These are phyloP conservation scores for Cairina moschata DNA, from an alignment of 2,113 vertebrate genomes.

Conservation along the genomic window DNA sequence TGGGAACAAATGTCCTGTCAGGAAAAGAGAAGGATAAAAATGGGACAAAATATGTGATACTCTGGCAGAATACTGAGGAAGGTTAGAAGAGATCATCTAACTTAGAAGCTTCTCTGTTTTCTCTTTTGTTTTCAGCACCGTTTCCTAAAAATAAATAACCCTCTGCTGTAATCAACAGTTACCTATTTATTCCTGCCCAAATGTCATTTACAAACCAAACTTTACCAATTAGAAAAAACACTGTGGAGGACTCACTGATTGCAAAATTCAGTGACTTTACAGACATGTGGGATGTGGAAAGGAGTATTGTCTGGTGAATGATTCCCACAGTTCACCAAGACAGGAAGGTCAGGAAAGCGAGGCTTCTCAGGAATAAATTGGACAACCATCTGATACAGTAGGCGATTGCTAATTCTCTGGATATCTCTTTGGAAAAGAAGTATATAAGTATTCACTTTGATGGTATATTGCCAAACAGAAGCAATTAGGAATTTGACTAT, in stretches of 20 bases:
- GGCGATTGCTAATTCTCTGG: not conserved
- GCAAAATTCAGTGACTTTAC: not conserved
- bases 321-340: not conserved
- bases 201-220: not conserved
- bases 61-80: not conserved
- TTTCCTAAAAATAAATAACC: not conserved
- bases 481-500: not conserved
- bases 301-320: not conserved
- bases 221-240: not conserved
- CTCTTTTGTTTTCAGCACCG: not conserved
- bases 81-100: not conserved
- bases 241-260: fast-evolving
- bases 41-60: not conserved
- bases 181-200: not conserved
- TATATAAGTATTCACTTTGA: not conserved
- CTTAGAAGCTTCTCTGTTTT: not conserved
- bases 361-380: not conserved
- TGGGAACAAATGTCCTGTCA: not conserved
- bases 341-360: not conserved
- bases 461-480: not conserved
- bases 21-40: not conserved
- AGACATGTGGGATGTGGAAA: not conserved
- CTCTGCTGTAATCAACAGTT: not conserved
- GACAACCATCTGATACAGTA: not conserved
- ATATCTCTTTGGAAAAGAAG: not conserved